Evolutionary conservation across 2,888 invertebrate species (phyloP).

Genomic region (Tolmerus cingulatus): DNA sequence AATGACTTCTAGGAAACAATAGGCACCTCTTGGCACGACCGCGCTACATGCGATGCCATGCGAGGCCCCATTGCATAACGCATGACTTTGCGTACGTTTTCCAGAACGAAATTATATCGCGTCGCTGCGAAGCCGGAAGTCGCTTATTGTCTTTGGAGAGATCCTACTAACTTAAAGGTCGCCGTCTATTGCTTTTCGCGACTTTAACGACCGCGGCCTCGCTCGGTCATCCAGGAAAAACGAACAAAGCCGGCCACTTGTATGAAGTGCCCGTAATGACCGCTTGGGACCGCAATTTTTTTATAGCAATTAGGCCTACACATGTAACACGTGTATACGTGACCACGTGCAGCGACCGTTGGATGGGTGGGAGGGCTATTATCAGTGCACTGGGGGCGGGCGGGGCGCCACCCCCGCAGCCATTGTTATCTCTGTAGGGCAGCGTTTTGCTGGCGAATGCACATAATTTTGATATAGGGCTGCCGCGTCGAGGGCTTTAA

Average conservation of each 20-base stretch:
- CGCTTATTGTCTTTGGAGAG: constrained; percentile 10
- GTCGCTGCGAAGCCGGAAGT: not conserved
- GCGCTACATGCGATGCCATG: not conserved
- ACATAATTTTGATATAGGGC: not conserved
- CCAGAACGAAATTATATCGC: not conserved
- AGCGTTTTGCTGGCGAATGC: not conserved
- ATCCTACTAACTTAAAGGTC: not conserved
- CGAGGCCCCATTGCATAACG: not conserved
- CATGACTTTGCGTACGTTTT: not conserved
- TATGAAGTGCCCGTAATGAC: not conserved
- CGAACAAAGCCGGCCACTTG: not conserved
- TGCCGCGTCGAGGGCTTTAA: not conserved
- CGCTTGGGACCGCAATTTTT: not conserved
- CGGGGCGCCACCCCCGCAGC: not conserved
- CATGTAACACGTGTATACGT: not conserved
- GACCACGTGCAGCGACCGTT: not conserved
- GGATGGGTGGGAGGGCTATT: not conserved
- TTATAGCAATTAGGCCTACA: not conserved
- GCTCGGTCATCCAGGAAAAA: not conserved
- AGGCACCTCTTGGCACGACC: not conserved
- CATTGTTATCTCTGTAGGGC: not conserved
- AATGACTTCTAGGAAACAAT: not conserved
- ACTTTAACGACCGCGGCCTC: not conserved
- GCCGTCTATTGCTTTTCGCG: not conserved
- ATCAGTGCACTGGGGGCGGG: not conserved